Percentiles rank a stretch among this genome's conserved stretches.
Conservation (phyloP, 2,888 invertebrate species). For the Lepetodrilus schrolli region DNA sequence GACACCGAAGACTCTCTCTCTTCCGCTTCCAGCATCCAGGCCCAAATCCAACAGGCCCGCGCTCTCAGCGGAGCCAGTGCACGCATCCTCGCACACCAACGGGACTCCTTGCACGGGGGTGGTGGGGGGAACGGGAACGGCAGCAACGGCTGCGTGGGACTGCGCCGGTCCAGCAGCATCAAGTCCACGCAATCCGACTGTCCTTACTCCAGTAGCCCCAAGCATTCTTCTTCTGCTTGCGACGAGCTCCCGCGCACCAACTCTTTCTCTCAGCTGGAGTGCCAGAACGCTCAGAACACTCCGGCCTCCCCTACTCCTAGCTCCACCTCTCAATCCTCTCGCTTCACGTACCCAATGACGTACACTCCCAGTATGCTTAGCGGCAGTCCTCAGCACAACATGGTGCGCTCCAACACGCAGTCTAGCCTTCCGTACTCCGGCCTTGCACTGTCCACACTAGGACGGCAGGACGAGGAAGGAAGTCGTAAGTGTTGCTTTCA, state of each 20-base stretch:
- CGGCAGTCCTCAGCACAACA: conserved; percentile 45
- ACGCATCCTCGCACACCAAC: conserved; percentile 61
- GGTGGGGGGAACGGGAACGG: conserved; percentile 53
- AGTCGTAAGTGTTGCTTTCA: conserved; percentile 59
- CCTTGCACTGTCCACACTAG: conserved; percentile 59
- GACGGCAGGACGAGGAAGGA: conserved; percentile 61
- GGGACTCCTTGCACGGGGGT: conserved; percentile 77
- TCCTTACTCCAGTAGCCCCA: conserved; percentile 87
- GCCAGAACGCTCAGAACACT: conserved; percentile 47
- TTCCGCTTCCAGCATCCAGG: conserved; percentile 74
- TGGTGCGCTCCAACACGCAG: conserved; percentile 68
- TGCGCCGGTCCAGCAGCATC: conserved; percentile 72
- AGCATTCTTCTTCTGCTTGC: conserved; percentile 50
- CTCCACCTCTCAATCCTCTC: conserved; percentile 66
- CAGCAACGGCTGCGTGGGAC: conserved; percentile 74
- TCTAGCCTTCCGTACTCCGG: conserved; percentile 60
- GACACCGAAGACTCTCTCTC: conserved; percentile 85
- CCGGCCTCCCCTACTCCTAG: conserved; percentile 71
- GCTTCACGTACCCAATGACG: conserved; percentile 71
- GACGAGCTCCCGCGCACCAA: conserved; percentile 61
- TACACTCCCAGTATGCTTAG: conserved; percentile 42
- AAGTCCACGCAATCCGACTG: conserved; percentile 94
- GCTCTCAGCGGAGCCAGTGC: conserved; percentile 82
- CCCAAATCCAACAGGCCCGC: conserved; percentile 83
- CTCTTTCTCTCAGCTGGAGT: conserved; percentile 64